Evolutionary conservation across 1,140 invertebrate genomes (phyloP), one percentile per base, ranked within the genome.

Genomic region (Saccostrea cuccullata): DNA sequence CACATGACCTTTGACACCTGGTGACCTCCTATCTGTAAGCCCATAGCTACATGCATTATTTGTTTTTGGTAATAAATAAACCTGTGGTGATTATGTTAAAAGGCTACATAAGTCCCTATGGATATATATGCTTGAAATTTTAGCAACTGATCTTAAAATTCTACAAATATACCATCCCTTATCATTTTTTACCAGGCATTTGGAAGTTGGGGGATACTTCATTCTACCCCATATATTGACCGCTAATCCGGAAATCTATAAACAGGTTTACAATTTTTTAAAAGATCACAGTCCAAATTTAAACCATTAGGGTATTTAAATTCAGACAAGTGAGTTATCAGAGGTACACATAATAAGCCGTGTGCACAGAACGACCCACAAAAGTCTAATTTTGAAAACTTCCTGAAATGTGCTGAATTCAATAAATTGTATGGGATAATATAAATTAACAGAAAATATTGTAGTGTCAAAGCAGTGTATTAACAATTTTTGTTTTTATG

Each of bases 61-160:
- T 36, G 70, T 77, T 77, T 30, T 30, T 77, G 26, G 30, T 26
- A 12, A 36, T 77, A 77, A 77, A 77, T 26, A 77, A 77, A 77
- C 70, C 36, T 36, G 23, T 12, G 70, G 9, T 36, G 23, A 26
- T 36, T 77, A 77, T 15, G 36, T 77, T 36, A 36, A 77, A 77
- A 15, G 11, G 8, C 70, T 30, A 26, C 67, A 30, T 64, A 6
- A 20, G 58, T n/a, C 17, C 58, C 58, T 20, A 20, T 64, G 6
- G 15, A 64, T 64, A 17, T 60, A 60, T 47, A 47, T 47, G 47
- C 5, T 47, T 47, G 47, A 47, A 47, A 47, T 47, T 47, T 47
- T 5, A 47, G 47, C 47, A 47, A 47, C 47, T 47, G n/a, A n/a
- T 5, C 47, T 47, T 47, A 20, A 17, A 64, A 8, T 64, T 17